These are phyloP conservation scores for Smithornis capensis DNA, from an alignment of 2,113 vertebrate species.

Conservation along the genomic window DNA sequence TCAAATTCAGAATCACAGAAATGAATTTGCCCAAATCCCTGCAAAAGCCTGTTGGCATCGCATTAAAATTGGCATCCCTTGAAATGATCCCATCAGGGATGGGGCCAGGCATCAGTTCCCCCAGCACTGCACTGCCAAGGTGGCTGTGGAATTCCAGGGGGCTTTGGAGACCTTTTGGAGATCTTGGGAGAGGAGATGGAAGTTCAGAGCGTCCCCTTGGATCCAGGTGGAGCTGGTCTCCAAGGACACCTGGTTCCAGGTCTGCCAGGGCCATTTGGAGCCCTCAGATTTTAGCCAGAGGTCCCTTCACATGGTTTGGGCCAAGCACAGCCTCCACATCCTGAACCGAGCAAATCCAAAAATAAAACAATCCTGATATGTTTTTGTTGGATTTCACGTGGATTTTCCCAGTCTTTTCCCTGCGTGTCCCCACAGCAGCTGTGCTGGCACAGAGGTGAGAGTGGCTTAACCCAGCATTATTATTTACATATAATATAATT, in stretches of 20 bases:
- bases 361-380: fast-evolving
- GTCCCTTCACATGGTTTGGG: background rate
- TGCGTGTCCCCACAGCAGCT: background rate
- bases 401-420: background rate
- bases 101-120: background rate
- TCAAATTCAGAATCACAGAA: background rate
- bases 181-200: background rate
- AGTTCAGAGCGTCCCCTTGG: background rate
- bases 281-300: background rate
- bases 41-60: background rate
- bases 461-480: background rate
- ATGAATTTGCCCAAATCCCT: background rate
- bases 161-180: too few relatives aligned
- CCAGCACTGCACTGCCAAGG: background rate
- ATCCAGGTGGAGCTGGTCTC: background rate
- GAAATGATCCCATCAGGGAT: background rate
- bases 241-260: background rate
- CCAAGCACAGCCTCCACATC: background rate
- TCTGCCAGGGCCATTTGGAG: background rate
- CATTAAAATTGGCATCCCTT: background rate
- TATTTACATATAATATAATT: fast-evolving
- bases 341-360: background rate
- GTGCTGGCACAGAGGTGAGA: background rate
- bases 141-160: background rate
- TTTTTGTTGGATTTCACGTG: background rate